Conservation (phyloP, 2,113 vertebrate genomes). For the Hoplias malabaricus region DNA sequence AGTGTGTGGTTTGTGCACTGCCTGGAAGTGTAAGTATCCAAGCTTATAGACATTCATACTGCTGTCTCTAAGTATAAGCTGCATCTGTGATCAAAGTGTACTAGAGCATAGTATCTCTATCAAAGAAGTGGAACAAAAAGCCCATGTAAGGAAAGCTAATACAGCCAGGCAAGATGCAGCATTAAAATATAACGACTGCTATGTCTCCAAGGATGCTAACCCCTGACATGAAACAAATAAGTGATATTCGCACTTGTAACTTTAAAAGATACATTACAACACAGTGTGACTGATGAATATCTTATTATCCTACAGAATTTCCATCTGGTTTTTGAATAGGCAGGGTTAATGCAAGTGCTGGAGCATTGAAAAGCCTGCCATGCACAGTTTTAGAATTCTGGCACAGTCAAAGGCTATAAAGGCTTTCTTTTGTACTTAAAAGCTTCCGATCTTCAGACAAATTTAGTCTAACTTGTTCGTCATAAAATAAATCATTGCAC, state of each 20-base stretch:
- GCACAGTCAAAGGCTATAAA: background rate
- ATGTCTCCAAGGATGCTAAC: constrained; percentile 2
- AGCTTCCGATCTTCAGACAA: background rate
- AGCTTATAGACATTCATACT: background rate
- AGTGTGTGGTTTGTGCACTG: background rate
- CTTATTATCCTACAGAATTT: constrained; percentile 31
- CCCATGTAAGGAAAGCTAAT: constrained; percentile 7
- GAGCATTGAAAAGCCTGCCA: background rate
- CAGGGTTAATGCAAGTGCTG: background rate
- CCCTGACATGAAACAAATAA: constrained; percentile 35
- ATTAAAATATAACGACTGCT: constrained; percentile 36
- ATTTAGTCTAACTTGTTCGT: background rate
- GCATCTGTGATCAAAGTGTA: constrained; percentile 5
- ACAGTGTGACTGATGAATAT: constrained; percentile 18
- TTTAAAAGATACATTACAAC: constrained; percentile 40
- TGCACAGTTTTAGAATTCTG: background rate
- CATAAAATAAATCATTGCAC: too few relatives aligned
- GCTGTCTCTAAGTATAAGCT: background rate
- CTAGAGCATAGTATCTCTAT: background rate
- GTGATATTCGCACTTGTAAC: constrained; percentile 26
- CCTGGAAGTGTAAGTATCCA: background rate
- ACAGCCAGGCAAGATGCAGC: background rate
- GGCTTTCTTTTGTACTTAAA: background rate
- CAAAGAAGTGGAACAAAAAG: background rate
- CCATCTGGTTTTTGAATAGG: constrained; percentile 25